These are phyloP conservation scores for Erythrolamprus reginae DNA, from an alignment of 2,113 vertebrate genomes.

Conservation along the genomic window DNA sequence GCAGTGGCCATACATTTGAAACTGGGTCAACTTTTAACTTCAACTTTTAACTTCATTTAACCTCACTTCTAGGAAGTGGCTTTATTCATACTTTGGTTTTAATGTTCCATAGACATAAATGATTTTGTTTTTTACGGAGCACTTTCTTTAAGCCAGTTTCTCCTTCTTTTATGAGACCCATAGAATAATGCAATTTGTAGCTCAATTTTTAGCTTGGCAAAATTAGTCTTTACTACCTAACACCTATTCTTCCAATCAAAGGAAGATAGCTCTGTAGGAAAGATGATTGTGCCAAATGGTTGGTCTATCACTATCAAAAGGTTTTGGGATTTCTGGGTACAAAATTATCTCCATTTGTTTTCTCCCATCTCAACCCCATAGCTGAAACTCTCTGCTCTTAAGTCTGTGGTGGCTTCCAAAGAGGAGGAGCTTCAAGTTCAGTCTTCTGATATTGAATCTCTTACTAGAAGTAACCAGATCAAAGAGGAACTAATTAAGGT, in stretches of 20 bases:
- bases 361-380: constrained; percentile 28
- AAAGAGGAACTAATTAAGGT: constrained; percentile 90
- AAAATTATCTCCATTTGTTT: not conserved
- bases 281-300: not conserved
- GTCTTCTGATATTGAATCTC: constrained; percentile 71
- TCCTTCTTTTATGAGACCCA: not conserved
- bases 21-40: not conserved
- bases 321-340: not conserved
- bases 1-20: not conserved
- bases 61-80: not conserved
- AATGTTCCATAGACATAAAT: not conserved
- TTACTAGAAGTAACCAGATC: constrained; percentile 73
- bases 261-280: not conserved
- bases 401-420: constrained; percentile 67
- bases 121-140: not conserved
- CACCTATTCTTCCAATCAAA: not conserved
- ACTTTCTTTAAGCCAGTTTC: too few species aligned
- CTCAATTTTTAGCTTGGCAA: not conserved
- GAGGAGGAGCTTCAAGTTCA: constrained; percentile 75
- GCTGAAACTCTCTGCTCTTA: constrained; percentile 79
- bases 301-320: not conserved
- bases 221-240: not conserved
- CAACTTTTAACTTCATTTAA: not conserved
- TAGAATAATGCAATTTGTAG: not conserved
- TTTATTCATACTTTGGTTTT: not conserved